phyloP scores from a whole-genome alignment of 2,113 vertebrate species.

The Colius striatus region DNA sequence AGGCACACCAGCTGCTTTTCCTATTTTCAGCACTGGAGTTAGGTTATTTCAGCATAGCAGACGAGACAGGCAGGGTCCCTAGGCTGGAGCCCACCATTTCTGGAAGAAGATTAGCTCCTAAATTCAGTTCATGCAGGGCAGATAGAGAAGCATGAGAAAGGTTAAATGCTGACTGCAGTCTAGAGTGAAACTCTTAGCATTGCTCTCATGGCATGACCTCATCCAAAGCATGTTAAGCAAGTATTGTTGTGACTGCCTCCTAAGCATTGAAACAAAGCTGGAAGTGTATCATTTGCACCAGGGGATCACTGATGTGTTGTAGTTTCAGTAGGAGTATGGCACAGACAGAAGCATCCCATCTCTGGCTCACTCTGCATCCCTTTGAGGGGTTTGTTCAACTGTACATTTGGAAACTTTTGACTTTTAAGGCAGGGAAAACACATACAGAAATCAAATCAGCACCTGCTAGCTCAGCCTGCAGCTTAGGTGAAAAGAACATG shows the following conservation, averaged over 20 bases:
- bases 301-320: background rate
- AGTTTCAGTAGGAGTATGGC: background rate
- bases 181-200: background rate
- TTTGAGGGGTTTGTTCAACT: background rate
- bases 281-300: background rate
- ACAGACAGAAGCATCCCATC: background rate
- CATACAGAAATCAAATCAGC: background rate
- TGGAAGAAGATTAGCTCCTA: background rate
- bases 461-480: background rate
- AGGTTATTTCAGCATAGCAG: background rate
- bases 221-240: background rate
- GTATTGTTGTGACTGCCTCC: fast-evolving
- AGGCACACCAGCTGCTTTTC: constrained; percentile 7
- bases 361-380: background rate
- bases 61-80: background rate
- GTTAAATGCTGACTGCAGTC: background rate
- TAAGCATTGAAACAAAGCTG: background rate
- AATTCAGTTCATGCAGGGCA: background rate
- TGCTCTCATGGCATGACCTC: background rate
- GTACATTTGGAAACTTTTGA: background rate
- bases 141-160: background rate
- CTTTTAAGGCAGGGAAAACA: background rate
- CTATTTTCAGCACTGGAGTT: background rate
- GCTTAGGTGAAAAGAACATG: background rate
- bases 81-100: background rate